Percentiles rank a stretch among this genome's conserved stretches.
phyloP scores from a whole-genome alignment of 2,113 vertebrate genomes.

The Scytalopus superciliaris region DNA sequence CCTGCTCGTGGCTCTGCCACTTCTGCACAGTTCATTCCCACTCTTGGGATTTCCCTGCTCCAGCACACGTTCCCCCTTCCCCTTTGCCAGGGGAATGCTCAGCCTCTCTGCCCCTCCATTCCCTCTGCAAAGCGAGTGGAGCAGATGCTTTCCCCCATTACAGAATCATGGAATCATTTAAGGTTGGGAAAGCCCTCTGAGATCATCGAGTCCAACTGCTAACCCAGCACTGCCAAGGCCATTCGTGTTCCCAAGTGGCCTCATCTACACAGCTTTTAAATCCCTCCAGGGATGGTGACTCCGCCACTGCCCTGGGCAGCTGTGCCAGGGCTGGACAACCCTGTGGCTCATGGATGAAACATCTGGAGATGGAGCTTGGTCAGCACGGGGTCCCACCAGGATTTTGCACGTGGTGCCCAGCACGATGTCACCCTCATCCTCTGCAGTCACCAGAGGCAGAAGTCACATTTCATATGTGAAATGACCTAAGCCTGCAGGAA shows the following conservation, averaged over 20 bases:
- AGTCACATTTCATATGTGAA: too few species aligned
- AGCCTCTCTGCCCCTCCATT: neutral
- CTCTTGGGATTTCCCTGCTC: neutral
- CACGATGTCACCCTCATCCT: neutral
- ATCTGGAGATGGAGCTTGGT: neutral
- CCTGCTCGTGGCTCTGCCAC: neutral
- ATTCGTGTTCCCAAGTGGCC: neutral
- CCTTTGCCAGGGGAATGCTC: neutral
- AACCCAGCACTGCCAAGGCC: neutral
- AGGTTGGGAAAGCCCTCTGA: neutral
- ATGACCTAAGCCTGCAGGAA: neutral
- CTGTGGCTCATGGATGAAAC: neutral
- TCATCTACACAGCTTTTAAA: neutral
- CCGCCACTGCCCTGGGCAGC: neutral
- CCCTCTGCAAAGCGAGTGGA: rapidly evolving
- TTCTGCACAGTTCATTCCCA: neutral
- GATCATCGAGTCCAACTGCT: neutral
- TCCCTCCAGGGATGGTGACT: neutral
- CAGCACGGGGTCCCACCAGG: rapidly evolving
- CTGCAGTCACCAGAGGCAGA: neutral
- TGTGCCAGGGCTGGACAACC: neutral
- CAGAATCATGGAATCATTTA: neutral
- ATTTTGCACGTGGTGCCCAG: neutral
- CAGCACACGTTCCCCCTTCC: rapidly evolving
- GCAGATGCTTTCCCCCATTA: neutral